Evolutionary conservation across 2,113 vertebrate genomes (phyloP), one percentile per base, ranked within the genome.

Genomic region (Epinephelus fuscoguttatus): DNA sequence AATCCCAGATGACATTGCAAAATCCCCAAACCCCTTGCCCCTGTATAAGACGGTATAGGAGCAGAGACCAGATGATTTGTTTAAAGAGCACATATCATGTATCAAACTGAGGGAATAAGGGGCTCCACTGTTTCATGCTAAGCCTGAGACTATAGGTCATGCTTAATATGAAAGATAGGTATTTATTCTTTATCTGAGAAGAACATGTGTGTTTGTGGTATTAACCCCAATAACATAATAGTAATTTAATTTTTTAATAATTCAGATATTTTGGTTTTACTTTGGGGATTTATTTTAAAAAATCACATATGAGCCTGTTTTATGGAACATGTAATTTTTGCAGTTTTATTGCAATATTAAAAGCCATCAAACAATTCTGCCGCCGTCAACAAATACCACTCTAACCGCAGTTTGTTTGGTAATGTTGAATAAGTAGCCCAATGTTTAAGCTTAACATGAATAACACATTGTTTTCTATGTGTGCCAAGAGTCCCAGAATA

Each of bases 1-100:
- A 93, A 95, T 93, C 92, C 93, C 89, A 94, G 87, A 92, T 95
- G 95, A 95, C 92, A 93, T 93, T 93, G 92, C 93, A 95, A 91
- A 94, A 94, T 93, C 88, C 90, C 81, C 13, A 82, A 86, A 72
- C 84, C 87, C 79, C 49, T 27, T 70, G 77, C 86, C 81, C 86
- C 75, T 81, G 69, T 86, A 85, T 81, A 81, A 81, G 87, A 78
- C 82, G 85, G 88, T 88, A 89, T 87, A 88, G 82, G 71, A 72
- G 82, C 85, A 80, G 81, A 25, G 71, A 79, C 56, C 81, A 86
- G 86, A 88, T 88, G 84, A 93, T 91, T 80, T 92, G 87, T 91
- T 88, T 80, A 88, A 92, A 76, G 82, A 85, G 84, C 70, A 45
- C 78, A 90, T 92, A 93, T 95, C 91, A 86, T 81, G 89, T 94